Conservation (phyloP, 23 tunicate genomes). For the Diplosoma virens region DNA sequence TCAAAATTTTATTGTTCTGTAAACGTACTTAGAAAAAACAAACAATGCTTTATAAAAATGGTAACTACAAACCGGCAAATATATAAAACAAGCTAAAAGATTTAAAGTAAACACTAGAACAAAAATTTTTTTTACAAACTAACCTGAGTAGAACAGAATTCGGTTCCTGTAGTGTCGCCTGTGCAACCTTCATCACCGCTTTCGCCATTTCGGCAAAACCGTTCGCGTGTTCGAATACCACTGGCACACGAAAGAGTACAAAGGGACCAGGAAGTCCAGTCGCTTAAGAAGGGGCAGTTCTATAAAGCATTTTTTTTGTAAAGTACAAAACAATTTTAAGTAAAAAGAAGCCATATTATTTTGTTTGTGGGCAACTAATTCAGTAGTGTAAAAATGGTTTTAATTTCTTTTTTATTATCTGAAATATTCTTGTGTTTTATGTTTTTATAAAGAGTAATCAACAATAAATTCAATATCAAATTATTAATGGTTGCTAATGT, state of each 20-base stretch:
- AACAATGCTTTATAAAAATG: too few species aligned
- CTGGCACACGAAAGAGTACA: conserved; percentile 41
- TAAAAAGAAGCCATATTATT: too few species aligned
- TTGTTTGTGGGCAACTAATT: background rate
- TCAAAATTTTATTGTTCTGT: too few species aligned
- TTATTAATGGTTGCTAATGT: too few species aligned
- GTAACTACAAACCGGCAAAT: too few species aligned
- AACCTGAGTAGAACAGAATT: conserved; percentile 49
- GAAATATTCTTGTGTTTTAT: too few species aligned
- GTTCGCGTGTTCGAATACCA: conserved; percentile 26
- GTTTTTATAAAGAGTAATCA: too few species aligned
- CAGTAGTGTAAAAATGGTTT: background rate
- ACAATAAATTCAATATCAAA: too few species aligned
- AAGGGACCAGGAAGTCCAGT: conserved; percentile 42
- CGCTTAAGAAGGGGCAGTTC: conserved; percentile 27
- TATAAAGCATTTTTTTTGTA: too few species aligned
- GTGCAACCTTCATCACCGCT: conserved; percentile 46
- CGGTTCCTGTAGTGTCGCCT: conserved; percentile 23
- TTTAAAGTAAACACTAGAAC: background rate
- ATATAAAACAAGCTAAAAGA: too few species aligned
- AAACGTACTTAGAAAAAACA: too few species aligned
- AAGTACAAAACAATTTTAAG: too few species aligned
- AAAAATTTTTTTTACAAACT: background rate
- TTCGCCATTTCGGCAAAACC: conserved; percentile 43
- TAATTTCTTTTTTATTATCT: background rate